phyloP scores from a whole-genome alignment of 2,888 invertebrate genomes.

The Mylabris sibirica region DNA sequence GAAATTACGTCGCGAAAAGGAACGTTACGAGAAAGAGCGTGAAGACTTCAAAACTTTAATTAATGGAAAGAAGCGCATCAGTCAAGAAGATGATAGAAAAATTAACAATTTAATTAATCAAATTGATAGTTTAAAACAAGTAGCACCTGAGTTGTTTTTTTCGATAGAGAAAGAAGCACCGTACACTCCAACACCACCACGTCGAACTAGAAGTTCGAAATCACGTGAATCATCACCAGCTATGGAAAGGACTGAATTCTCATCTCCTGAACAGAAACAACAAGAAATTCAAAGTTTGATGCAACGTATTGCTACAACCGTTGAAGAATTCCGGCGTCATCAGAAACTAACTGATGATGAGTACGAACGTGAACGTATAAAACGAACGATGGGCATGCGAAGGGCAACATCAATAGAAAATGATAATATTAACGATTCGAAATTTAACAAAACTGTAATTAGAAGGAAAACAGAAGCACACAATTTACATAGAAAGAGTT shows the following conservation, averaged over 20 bases:
- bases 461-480: conserved; percentile 51
- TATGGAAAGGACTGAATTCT: conserved; percentile 63
- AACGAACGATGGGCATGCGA: conserved; percentile 57
- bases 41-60: conserved; percentile 66
- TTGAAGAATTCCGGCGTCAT: conserved; percentile 68
- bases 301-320: conserved; percentile 73
- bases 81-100: conserved; percentile 76
- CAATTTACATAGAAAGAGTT: conserved; percentile 72
- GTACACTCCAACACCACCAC: conserved; percentile 75
- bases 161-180: conserved; percentile 62
- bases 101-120: conserved; percentile 78
- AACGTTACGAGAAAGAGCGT: conserved; percentile 82
- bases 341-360: conserved; percentile 65
- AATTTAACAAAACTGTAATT: conserved; percentile 36
- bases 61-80: conserved; percentile 62
- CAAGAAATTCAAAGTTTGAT: conserved; percentile 62
- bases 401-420: conserved; percentile 71
- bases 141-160: conserved; percentile 74
- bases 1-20: conserved; percentile 86
- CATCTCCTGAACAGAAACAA: conserved; percentile 56
- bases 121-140: conserved; percentile 76
- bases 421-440: conserved; percentile 61
- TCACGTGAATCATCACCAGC: conserved; percentile 77
- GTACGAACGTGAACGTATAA: conserved; percentile 62
- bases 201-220: conserved; percentile 71